Percentiles rank a stretch among this genome's conserved stretches.
Evolutionary conservation across 2,113 vertebrate genomes (phyloP).

Genomic region (Myanophis thanlyinensis): DNA sequence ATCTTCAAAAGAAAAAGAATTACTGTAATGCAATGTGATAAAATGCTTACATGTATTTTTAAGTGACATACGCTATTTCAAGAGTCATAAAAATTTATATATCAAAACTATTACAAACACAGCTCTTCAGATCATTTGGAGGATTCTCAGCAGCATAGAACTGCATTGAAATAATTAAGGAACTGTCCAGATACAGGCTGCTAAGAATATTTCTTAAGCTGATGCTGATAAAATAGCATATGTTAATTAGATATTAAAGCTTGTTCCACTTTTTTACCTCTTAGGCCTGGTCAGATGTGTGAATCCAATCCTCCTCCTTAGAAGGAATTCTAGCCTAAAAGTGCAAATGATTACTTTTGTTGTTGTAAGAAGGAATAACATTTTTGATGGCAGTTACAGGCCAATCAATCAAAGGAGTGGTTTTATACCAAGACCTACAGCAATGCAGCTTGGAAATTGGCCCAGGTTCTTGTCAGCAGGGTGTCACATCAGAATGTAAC

Average conservation of each 20-base stretch:
- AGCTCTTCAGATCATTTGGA: conserved; percentile 37
- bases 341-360: conserved; percentile 34
- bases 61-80: conserved; percentile 46
- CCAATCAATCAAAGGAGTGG: conserved; percentile 65
- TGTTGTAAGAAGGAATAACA: conserved; percentile 22
- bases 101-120: conserved; percentile 34
- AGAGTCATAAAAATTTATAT: neutral
- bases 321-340: conserved; percentile 30
- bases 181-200: conserved; percentile 27
- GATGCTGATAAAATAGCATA: conserved; percentile 32
- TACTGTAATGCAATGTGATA: conserved; percentile 23
- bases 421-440: conserved; percentile 75
- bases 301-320: conserved; percentile 31
- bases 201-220: conserved; percentile 48
- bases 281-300: conserved; percentile 34
- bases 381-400: conserved; percentile 53
- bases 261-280: conserved; percentile 25
- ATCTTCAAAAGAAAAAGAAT: neutral
- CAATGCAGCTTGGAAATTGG: conserved; percentile 70
- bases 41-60: conserved; percentile 48
- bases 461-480: conserved; percentile 70
- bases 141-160: neutral
- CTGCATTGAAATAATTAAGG: neutral
- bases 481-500: conserved; percentile 73
- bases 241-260: conserved; percentile 13